Evolutionary conservation across 2,113 vertebrate genomes (phyloP).

Genomic region (Lutjanus erythropterus): DNA sequence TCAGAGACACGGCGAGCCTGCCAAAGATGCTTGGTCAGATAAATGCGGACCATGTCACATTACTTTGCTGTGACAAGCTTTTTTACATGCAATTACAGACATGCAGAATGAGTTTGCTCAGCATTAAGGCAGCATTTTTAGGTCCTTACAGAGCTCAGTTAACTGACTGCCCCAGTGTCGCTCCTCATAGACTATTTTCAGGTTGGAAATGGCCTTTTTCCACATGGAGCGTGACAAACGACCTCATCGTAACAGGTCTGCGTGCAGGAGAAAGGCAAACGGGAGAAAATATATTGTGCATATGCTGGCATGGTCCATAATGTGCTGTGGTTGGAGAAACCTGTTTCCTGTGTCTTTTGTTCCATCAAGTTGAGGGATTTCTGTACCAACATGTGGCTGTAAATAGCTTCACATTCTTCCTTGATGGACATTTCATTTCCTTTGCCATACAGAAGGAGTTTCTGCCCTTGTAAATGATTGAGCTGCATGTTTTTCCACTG

Average conservation of each 20-base stretch:
- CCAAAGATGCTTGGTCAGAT: constrained; percentile 42
- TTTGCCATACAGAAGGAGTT: not conserved
- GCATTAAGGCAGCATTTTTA: constrained; percentile 34
- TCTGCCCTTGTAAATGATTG: not conserved
- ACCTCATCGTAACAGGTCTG: constrained; percentile 4
- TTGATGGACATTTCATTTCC: constrained; percentile 19
- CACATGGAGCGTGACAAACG: constrained; percentile 46
- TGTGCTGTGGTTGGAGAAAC: constrained; percentile 18
- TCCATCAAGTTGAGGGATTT: constrained; percentile 6
- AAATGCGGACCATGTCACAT: constrained; percentile 42
- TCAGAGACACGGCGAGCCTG: constrained; percentile 16
- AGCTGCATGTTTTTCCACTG: not conserved
- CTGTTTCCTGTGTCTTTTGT: constrained; percentile 28
- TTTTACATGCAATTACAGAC: constrained; percentile 49
- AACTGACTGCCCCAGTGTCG: not conserved
- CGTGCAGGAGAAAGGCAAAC: not conserved
- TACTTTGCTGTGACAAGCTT: constrained; percentile 37
- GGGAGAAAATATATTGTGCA: constrained; percentile 27
- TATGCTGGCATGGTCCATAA: constrained; percentile 5
- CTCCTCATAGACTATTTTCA: constrained; percentile 20
- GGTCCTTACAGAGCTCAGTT: constrained; percentile 9
- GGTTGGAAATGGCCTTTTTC: constrained; percentile 38
- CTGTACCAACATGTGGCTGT: not conserved
- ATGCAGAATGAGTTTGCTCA: constrained; percentile 28
- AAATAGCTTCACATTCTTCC: constrained; percentile 23